Percentiles rank a stretch among this genome's conserved stretches.
Evolutionary conservation across 2,113 vertebrate genomes (phyloP).

Genomic region (Coryphaenoides rupestris): DNA sequence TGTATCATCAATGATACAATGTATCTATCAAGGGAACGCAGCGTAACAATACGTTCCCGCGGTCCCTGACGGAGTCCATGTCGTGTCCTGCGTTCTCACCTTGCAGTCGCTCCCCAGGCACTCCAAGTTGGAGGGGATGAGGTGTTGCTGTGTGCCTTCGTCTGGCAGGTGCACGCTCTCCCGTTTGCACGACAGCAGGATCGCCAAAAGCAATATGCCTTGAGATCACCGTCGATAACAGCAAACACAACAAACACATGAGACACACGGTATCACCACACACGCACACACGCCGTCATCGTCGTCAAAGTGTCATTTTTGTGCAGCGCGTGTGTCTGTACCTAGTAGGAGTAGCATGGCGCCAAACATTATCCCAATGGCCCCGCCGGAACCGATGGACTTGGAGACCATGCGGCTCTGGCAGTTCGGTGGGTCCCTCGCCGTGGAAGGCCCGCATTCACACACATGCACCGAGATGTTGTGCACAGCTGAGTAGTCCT

Average conservation of each 20-base stretch:
- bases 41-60: too few relatives aligned
- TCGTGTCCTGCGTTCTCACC: conserved; percentile 30
- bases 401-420: fast-evolving
- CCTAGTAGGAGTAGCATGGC: conserved; percentile 47
- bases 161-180: background rate
- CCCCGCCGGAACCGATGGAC: background rate
- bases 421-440: conserved; percentile 25
- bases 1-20: too few relatives aligned
- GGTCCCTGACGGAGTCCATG: too few relatives aligned
- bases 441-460: conserved; percentile 24
- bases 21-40: too few relatives aligned
- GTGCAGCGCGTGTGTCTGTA: conserved; percentile 8
- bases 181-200: conserved; percentile 39
- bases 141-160: background rate
- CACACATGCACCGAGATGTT: conserved; percentile 64
- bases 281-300: too few relatives aligned
- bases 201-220: conserved; percentile 35
- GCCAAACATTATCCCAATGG: conserved; percentile 11
- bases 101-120: conserved; percentile 55
- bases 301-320: too few relatives aligned
- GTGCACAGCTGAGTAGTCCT: conserved; percentile 31
- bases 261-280: background rate
- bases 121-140: conserved; percentile 52
- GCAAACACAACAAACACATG: too few relatives aligned
- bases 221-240: conserved; percentile 13